Percentiles rank a stretch among this genome's conserved stretches.
These are phyloP conservation scores for Molorchus minor DNA, from an alignment of 2,888 invertebrate species.

Conservation along the genomic window DNA sequence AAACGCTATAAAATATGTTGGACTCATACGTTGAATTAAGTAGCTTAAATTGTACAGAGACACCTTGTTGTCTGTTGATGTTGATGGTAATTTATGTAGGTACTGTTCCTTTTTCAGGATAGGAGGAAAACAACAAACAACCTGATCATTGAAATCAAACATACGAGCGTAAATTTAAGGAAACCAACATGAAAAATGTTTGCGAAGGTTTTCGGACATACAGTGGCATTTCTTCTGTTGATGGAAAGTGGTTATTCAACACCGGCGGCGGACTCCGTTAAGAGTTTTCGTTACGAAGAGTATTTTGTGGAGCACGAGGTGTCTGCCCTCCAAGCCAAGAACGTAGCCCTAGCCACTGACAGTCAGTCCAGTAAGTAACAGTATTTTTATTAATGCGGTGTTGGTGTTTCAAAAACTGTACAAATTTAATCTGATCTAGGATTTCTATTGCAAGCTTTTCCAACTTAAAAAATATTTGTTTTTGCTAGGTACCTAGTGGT, in stretches of 20 bases:
- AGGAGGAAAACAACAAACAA: too few relatives aligned
- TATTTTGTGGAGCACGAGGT: conserved; percentile 73
- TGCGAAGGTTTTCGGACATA: conserved; percentile 28
- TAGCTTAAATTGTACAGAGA: too few relatives aligned
- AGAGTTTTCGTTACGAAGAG: conserved; percentile 64
- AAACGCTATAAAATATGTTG: too few relatives aligned
- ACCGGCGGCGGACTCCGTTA: conserved; percentile 48
- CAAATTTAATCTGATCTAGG: too few relatives aligned
- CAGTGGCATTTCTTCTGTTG: conserved; percentile 33
- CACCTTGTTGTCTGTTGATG: too few relatives aligned
- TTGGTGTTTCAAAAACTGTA: too few relatives aligned
- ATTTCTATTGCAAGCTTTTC: too few relatives aligned
- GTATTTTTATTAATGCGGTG: neutral
- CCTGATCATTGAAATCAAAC: too few relatives aligned
- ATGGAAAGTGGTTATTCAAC: conserved; percentile 36
- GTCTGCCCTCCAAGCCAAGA: conserved; percentile 67
- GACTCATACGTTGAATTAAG: too few relatives aligned
- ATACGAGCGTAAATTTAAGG: neutral
- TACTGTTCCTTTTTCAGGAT: too few relatives aligned
- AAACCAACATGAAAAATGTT: conserved; percentile 49
- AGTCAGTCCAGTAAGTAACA: conserved; percentile 60
- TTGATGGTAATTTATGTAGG: too few relatives aligned
- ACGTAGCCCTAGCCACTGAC: conserved; percentile 65
- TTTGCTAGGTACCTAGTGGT: too few relatives aligned
- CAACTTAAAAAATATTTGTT: neutral